Evolutionary conservation across 2,888 invertebrate species (phyloP).

Genomic region (Drepanosiphum platanoidis): DNA sequence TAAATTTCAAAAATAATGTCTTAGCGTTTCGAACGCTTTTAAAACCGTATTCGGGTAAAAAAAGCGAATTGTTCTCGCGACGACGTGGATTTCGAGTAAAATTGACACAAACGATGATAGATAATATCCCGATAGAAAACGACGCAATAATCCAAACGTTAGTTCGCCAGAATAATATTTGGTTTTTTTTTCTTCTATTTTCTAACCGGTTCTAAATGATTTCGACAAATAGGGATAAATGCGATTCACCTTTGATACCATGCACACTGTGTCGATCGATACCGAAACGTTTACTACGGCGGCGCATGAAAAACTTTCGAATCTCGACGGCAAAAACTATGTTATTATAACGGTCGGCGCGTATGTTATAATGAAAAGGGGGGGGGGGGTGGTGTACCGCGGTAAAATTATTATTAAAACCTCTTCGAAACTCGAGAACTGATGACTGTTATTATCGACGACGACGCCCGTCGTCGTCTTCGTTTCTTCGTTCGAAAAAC

Average conservation of each 20-base stretch:
- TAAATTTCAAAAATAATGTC: too few species aligned
- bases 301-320: conserved; percentile 28
- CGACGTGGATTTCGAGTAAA: too few species aligned
- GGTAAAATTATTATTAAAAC: conserved; percentile 5
- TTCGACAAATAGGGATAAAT: conserved; percentile 48
- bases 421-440: not conserved
- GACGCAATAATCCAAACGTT: too few species aligned
- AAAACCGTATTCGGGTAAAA: too few species aligned
- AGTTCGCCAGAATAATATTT: not conserved
- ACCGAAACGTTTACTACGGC: not conserved
- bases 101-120: too few species aligned
- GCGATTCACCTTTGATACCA: conserved; percentile 24
- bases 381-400: too few species aligned
- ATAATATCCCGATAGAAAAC: too few species aligned
- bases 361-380: conserved; percentile 1
- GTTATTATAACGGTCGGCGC: not conserved
- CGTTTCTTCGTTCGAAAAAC: not conserved
- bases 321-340: conserved; percentile 26
- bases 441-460: not conserved
- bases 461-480: not conserved
- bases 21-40: too few species aligned
- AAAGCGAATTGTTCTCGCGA: too few species aligned
- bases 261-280: conserved; percentile 25
- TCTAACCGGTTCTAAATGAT: conserved; percentile 42
- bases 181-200: conserved; percentile 9